Base-by-base conservation (phyloP, 2,888 invertebrate genomes). In the Spisula solida region DNA sequence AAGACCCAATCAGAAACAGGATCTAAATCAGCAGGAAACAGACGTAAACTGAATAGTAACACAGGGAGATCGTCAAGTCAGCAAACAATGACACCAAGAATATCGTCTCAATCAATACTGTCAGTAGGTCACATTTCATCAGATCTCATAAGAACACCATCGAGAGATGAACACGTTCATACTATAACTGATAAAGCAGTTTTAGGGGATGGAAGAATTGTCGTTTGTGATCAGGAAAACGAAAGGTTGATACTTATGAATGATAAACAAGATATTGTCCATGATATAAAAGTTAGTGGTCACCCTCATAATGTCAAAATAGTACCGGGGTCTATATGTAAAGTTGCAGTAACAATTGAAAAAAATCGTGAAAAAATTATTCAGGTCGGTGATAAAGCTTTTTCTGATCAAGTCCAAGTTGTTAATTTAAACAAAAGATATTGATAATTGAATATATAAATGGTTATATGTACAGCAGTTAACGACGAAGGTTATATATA, bases 141-240 rank as follows among this genome's bases (percentile, higher is more conserved):
- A 48, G 78, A 82, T 8, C 56, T 31, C 8, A 55, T 82, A 56
- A 10, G 41, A 79, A 66, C 87, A 6, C 78, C 82, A 41, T 78
- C 87, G 48, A 66, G n/a, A 31, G 80, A 85, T 34, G 20, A 80
- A 29, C 14, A 81, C 10, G 31, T 34, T 48, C 66, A 79, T 41
- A 86, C 86, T 51, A 89, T 89, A 25, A 89, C 89, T 18, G 86
- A 82, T 20, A 81, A 83, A 18, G 29, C 20, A 2, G 60, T 78
- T 6, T 31, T 86, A 12, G 56, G 18, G 8, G 78, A 89, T 25
- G 89, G 83, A 2, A 29, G n/a, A 10, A 25, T 89, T 0, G 81
- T 89, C 14, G 31, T 89, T 1, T 86, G 86, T 56, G 89, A 89
- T 47, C 86, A 86, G 78, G 86, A 84, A 55, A 89, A 89, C 80